phyloP scores from a whole-genome alignment of 2,113 vertebrate species.

The Procavia capensis region DNA sequence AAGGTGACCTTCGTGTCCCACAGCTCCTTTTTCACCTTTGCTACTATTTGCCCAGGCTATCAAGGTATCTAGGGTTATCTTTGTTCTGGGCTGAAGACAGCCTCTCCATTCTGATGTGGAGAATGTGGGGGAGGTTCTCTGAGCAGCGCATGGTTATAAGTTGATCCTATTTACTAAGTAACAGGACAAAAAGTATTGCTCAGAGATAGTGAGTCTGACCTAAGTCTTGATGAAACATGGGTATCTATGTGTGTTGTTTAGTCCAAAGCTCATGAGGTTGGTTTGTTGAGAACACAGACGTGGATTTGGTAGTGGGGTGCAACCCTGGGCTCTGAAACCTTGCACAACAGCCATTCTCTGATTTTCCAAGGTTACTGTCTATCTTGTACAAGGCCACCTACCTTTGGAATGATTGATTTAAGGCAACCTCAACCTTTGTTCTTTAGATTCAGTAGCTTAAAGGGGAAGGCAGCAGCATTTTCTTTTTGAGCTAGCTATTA shows the following conservation, averaged over 20 bases:
- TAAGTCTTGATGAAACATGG: neutral
- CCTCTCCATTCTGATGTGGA: constrained; percentile 63
- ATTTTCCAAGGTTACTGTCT: constrained; percentile 79
- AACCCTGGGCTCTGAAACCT: constrained; percentile 63
- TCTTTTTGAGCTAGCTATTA: constrained; percentile 42
- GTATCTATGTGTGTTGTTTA: neutral
- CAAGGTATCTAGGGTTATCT: constrained; percentile 72
- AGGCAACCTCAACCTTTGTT: constrained; percentile 84
- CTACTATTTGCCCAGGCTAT: constrained; percentile 74
- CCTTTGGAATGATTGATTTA: constrained; percentile 86
- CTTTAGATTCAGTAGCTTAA: constrained; percentile 76
- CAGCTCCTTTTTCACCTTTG: constrained; percentile 46
- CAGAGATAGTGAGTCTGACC: neutral
- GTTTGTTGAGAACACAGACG: neutral
- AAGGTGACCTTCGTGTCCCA: constrained; percentile 68
- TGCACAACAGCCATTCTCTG: constrained; percentile 74
- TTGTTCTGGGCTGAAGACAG: constrained; percentile 72
- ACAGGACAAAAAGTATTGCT: constrained; percentile 62
- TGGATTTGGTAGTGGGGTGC: neutral
- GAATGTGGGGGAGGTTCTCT: constrained; percentile 57
- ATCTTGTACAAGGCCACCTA: constrained; percentile 80
- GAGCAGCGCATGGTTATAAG: constrained; percentile 47
- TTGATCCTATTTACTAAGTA: constrained; percentile 55
- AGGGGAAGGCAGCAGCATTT: constrained; percentile 61
- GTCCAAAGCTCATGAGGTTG: neutral